These are phyloP conservation scores for Hydrozoanthus tunicans DNA, from an alignment of 64 coral and sea anemone species.

Conservation along the genomic window DNA sequence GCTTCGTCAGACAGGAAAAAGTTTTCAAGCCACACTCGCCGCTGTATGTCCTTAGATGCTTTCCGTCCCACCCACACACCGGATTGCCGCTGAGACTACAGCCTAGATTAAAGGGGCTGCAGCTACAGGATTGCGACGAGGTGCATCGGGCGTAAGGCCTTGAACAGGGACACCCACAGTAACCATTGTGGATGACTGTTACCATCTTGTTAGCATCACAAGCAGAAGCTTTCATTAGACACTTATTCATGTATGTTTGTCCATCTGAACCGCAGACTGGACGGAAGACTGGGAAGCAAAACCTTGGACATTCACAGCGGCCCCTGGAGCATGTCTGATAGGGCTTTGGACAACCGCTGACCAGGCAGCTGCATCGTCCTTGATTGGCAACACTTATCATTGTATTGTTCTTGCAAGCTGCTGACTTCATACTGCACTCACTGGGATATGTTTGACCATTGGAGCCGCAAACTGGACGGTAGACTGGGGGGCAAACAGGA, in stretches of 20 bases:
- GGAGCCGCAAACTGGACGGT: neutral
- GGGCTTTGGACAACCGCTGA: neutral
- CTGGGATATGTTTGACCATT: constrained; percentile 3
- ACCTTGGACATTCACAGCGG: neutral
- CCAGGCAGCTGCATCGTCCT: neutral
- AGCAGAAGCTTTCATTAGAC: neutral
- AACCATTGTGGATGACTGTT: neutral
- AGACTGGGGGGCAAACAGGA: neutral
- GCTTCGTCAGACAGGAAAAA: neutral
- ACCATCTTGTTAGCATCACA: neutral
- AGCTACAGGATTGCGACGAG: neutral
- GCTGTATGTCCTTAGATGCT: neutral
- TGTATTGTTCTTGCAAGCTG: neutral
- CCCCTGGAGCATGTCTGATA: neutral
- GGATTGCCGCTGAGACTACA: neutral
- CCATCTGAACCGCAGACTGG: constrained; percentile 31
- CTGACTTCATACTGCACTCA: neutral
- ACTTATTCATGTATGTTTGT: neutral
- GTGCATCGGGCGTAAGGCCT: neutral
- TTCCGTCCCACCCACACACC: constrained; percentile 4
- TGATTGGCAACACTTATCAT: neutral
- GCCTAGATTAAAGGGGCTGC: neutral
- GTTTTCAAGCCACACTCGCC: constrained; percentile 4
- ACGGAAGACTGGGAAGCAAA: neutral
- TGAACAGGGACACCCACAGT: constrained; percentile 2